phyloP scores from a whole-genome alignment of 2,113 vertebrate genomes.

The Typhlomys cinereus region DNA sequence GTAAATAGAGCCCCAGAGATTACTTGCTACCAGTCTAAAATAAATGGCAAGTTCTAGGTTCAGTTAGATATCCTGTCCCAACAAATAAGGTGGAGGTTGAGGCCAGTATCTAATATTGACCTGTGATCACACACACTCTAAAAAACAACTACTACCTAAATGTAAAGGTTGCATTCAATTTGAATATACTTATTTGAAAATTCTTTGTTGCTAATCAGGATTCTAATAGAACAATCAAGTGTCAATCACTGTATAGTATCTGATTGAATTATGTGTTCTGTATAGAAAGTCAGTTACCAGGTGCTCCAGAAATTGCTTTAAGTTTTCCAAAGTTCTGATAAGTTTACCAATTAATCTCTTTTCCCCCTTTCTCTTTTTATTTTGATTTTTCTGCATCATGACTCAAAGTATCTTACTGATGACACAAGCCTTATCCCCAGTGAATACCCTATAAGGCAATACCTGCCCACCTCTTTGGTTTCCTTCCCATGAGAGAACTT shows the following conservation, averaged over 20 bases:
- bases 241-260: neutral
- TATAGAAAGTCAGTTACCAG: neutral
- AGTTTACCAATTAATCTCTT: neutral
- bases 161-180: neutral
- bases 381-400: neutral
- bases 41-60: neutral
- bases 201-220: neutral
- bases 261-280: neutral
- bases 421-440: neutral
- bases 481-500: constrained; percentile 4
- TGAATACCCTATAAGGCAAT: neutral
- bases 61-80: no score
- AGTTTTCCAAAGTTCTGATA: neutral
- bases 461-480: neutral
- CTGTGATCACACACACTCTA: neutral
- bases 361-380: neutral
- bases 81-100: no score
- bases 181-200: neutral
- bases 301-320: neutral
- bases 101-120: no score
- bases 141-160: neutral
- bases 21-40: neutral
- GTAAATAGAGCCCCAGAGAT: neutral
- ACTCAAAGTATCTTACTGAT: neutral
- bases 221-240: neutral